Base-by-base conservation (phyloP, 2,888 invertebrate genomes). In the Orthosia cruda region DNA sequence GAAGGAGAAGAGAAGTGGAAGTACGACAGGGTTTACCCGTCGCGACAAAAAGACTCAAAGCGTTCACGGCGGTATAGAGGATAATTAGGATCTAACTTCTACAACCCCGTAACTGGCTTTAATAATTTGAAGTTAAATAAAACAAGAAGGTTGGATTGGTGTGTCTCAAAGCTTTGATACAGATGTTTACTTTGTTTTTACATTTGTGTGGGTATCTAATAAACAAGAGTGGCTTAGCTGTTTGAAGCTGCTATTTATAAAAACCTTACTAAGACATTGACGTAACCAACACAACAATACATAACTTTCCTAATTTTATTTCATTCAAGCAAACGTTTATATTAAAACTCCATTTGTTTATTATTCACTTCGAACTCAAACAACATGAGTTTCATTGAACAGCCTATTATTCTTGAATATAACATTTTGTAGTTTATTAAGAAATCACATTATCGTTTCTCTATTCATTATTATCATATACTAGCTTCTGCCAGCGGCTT, bases 221-320 rank as follows among this genome's bases (percentile, higher is more conserved):
- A 50, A 57, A 68, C 15, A 68, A 52, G 23, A 57, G 11, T 40
- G 16, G 15, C 11, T 47, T 18, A 9, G 50, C n/a, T 40, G 23
- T 70, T 70, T 58, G 11, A 50, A 70, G 57, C 16, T n/a, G 4
- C 45, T 69, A 77, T 77, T 69, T 16, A 40, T 76, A 47, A n/a
- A 61, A 4, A 40, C 26, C 20, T 52, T 20, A 20, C 55, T 52
- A 64, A 74, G 23, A 23, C 49, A 75, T 65, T 13, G 59, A 79
- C 40, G 65, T 20, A 66, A 13, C 23, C 20, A 67, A 20, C 20
- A 63, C 4, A 74, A 66, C 49, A 52, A 66, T 63, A 63, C 76
- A 71, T 71, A 71, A 76, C 59, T 67, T 63, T 23, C n/a, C 11
- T 66, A 77, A 66, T 69, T 68, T 80, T 71, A 76, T 81, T 76